These are phyloP conservation scores for Nymphicus hollandicus DNA, from an alignment of 2,113 vertebrate species.

Conservation along the genomic window DNA sequence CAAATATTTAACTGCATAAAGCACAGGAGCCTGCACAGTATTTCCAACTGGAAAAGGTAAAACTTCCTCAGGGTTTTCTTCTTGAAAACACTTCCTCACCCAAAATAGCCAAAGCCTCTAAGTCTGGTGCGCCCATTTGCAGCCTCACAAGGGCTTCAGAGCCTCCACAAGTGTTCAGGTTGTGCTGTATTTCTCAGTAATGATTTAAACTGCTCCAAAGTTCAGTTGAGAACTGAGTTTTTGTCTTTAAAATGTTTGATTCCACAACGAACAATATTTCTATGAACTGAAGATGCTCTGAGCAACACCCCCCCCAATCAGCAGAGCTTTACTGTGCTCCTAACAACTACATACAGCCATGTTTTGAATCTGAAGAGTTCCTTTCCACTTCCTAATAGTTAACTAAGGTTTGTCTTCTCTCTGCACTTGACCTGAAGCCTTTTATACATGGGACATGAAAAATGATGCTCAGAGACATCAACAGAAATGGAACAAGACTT, in stretches of 20 bases:
- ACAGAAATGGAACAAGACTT: neutral
- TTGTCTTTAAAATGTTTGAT: accelerated
- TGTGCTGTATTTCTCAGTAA: accelerated
- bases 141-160: neutral
- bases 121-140: too few species aligned
- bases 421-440: neutral
- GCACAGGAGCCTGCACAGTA: neutral
- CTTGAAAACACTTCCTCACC: neutral
- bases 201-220: too few species aligned
- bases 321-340: neutral
- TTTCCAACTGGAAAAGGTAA: accelerated
- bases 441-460: neutral
- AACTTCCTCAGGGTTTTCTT: neutral
- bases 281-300: neutral
- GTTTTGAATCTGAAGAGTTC: neutral
- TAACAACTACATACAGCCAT: accelerated
- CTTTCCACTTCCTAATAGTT: neutral
- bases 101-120: neutral
- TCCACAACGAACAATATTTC: neutral
- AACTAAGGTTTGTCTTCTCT: neutral
- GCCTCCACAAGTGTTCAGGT: accelerated
- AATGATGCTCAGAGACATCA: neutral
- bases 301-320: neutral
- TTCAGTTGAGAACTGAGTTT: accelerated
- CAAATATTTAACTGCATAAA: accelerated